Evolutionary conservation across 92 coral and sea anemone genomes (phyloP).

Genomic region (Epizoanthus stellaris): DNA sequence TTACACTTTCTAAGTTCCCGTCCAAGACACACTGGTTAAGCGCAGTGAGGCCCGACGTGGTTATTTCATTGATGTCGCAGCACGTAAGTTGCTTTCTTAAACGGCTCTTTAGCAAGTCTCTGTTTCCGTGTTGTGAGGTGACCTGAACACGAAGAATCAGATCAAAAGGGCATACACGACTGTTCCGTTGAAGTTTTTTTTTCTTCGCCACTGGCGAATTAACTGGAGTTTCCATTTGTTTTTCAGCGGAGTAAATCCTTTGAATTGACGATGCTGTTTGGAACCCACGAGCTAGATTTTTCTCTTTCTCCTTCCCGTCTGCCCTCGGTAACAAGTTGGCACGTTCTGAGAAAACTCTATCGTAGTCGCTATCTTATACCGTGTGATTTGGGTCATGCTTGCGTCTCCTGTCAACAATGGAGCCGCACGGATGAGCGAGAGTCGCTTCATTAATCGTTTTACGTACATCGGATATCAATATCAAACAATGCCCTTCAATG

Average conservation of each 20-base stretch:
- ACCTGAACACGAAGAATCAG: constrained; percentile 67
- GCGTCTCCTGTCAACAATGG: not conserved
- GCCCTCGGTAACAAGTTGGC: not conserved
- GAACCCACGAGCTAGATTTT: not conserved
- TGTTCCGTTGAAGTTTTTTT: constrained; percentile 14
- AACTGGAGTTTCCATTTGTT: not conserved
- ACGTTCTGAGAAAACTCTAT: not conserved
- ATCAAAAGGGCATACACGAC: constrained; percentile 66
- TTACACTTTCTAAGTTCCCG: constrained; percentile 84
- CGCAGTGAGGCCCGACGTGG: constrained; percentile 92
- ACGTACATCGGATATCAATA: constrained; percentile 11
- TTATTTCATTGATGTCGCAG: constrained; percentile 86
- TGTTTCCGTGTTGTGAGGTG: constrained; percentile 64
- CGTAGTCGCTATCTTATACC: not conserved
- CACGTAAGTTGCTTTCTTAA: constrained; percentile 72
- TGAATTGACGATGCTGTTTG: not conserved
- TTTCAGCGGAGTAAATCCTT: not conserved
- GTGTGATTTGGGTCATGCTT: not conserved
- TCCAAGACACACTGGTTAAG: constrained; percentile 94
- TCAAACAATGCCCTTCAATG: not conserved
- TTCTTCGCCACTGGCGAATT: constrained; percentile 13
- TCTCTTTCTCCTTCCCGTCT: not conserved
- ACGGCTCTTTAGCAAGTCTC: constrained; percentile 70
- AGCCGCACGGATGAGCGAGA: no score
- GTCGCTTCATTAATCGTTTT: not conserved